These are phyloP conservation scores for Arge pagana DNA, from an alignment of 2,888 invertebrate species.

Conservation along the genomic window DNA sequence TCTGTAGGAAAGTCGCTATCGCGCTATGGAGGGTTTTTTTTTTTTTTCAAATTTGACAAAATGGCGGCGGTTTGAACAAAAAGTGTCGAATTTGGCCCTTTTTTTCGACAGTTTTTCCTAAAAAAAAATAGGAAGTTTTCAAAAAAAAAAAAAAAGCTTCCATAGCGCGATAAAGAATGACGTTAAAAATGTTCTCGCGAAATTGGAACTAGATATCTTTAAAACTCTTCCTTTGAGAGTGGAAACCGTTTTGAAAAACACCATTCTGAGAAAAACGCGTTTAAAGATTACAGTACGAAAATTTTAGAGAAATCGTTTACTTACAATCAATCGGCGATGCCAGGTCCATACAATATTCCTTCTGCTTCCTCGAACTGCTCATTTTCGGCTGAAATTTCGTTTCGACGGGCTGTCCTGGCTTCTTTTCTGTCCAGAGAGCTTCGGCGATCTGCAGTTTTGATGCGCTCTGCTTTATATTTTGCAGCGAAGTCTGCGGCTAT, in stretches of 20 bases:
- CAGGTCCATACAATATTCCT: conserved; percentile 30
- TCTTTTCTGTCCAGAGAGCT: conserved; percentile 23
- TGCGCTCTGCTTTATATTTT: conserved; percentile 23
- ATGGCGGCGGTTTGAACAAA: no score
- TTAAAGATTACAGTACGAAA: conserved; percentile 23
- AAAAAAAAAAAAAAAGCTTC: no score
- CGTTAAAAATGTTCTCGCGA: no score
- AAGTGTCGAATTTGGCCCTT: no score
- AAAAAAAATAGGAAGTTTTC: no score
- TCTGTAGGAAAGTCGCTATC: no score
- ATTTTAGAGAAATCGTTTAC: conserved; percentile 24
- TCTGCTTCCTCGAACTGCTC: conserved; percentile 24
- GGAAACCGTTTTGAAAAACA: conserved; percentile 26
- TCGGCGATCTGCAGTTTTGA: conserved; percentile 20
- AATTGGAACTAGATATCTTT: no score
- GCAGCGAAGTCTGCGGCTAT: conserved; percentile 9
- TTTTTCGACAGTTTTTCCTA: no score
- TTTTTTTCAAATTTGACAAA: no score
- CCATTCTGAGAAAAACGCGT: conserved; percentile 27
- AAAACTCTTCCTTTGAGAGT: conserved; percentile 13
- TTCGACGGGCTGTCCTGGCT: conserved; percentile 23
- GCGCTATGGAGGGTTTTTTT: no score
- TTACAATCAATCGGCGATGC: conserved; percentile 30
- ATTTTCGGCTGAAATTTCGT: conserved; percentile 15
- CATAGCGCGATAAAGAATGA: no score